A percentile compares a stretch with the other conserved stretches of the same genome.
Evolutionary conservation across 2,113 vertebrate species (phyloP).

Genomic region (Stictonetta naevosa): DNA sequence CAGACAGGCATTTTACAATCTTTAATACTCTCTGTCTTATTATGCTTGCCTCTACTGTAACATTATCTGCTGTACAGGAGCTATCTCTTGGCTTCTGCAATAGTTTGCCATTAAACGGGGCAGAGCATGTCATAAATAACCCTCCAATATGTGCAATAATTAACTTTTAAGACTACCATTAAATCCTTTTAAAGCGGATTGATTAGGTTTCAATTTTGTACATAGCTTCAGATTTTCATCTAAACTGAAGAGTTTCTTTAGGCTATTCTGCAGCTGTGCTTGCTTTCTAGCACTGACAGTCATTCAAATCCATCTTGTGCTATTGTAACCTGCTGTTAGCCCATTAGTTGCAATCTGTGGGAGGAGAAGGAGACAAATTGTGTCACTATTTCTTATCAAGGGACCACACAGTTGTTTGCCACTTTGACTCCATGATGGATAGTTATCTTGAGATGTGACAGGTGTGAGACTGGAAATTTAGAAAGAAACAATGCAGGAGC

Average conservation of each 20-base stretch:
- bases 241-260: constrained; percentile 62
- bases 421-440: constrained; percentile 91
- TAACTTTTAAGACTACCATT: constrained; percentile 65
- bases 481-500: constrained; percentile 83
- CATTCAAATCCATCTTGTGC: constrained; percentile 66
- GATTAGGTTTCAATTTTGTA: constrained; percentile 64
- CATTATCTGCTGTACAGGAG: background rate
- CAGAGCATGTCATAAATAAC: constrained; percentile 9
- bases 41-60: background rate
- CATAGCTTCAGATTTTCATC: constrained; percentile 55
- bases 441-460: constrained; percentile 95
- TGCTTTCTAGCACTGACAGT: constrained; percentile 56
- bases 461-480: constrained; percentile 83
- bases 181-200: constrained; percentile 27
- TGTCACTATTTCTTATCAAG: constrained; percentile 95
- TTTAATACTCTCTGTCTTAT: background rate
- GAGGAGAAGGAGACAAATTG: constrained; percentile 91
- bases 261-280: constrained; percentile 65
- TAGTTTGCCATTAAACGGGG: background rate
- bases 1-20: background rate
- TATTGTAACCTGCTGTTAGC: constrained; percentile 77
- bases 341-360: constrained; percentile 87
- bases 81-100: background rate
- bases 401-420: constrained; percentile 94
- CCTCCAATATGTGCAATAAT: constrained; percentile 34